These are phyloP conservation scores for Paragorgia papillata DNA, from an alignment of 92 coral and sea anemone species.

Conservation along the genomic window DNA sequence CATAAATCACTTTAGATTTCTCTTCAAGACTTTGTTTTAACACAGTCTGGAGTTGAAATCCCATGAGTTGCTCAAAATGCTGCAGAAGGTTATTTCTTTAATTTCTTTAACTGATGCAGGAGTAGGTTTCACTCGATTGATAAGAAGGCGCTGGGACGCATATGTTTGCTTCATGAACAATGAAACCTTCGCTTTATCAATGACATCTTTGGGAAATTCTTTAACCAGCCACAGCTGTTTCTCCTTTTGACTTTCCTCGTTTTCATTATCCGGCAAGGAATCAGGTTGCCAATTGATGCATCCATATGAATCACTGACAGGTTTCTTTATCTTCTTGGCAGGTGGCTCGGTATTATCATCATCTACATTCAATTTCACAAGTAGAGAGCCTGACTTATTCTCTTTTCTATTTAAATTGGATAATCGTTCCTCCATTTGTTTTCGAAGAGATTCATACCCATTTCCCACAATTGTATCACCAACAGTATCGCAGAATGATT, in stretches of 20 bases:
- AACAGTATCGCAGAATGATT: too few relatives aligned
- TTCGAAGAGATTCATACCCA: constrained; percentile 9
- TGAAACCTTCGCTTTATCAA: constrained; percentile 5
- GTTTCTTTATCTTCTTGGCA: neutral
- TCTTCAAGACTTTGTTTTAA: constrained; percentile 7
- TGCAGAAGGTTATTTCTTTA: constrained; percentile 24
- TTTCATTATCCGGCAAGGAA: neutral
- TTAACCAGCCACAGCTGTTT: constrained; percentile 5
- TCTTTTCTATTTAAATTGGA: constrained; percentile 12
- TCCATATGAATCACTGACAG: constrained; percentile 29
- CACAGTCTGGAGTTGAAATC: constrained; percentile 1
- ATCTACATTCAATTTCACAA: constrained; percentile 2
- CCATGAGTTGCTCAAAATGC: constrained; percentile 19
- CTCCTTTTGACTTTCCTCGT: neutral
- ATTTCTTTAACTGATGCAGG: constrained; percentile 12
- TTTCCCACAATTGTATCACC: constrained; percentile 25
- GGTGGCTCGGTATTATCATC: neutral
- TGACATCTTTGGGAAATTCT: constrained; percentile 14
- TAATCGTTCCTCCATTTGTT: constrained; percentile 26
- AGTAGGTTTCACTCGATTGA: constrained; percentile 15
- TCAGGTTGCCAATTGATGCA: constrained; percentile 37
- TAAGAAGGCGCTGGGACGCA: too few relatives aligned
- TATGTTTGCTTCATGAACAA: constrained; percentile 25
- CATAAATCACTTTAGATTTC: neutral
- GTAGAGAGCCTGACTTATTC: neutral